Conservation (phyloP, 2,888 invertebrate species). For the Metellina segmentata region DNA sequence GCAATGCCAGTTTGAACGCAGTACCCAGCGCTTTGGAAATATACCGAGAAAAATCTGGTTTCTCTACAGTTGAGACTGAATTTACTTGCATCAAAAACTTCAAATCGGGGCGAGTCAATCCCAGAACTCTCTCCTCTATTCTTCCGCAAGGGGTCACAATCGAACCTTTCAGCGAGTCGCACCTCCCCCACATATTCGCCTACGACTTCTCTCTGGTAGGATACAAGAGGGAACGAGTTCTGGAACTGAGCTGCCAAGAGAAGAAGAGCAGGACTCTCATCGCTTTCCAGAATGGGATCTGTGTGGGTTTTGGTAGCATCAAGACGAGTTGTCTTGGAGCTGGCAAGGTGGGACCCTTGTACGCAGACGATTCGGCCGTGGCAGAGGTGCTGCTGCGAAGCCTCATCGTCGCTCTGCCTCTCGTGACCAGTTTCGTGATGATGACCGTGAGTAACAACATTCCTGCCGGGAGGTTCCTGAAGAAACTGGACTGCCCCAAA, state of each 20-base stretch:
- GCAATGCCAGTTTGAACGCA: constrained; percentile 39
- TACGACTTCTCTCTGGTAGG: constrained; percentile 24
- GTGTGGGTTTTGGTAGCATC: constrained; percentile 38
- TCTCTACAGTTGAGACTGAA: constrained; percentile 14
- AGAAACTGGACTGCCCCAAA: constrained; percentile 12
- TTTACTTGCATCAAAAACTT: background rate
- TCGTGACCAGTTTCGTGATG: constrained; percentile 19
- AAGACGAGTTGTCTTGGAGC: constrained; percentile 6
- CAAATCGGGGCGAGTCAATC: background rate
- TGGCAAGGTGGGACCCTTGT: constrained; percentile 53
- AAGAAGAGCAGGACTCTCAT: constrained; percentile 34
- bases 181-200: constrained; percentile 19
- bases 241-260: constrained; percentile 21
- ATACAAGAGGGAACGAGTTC: constrained; percentile 24
- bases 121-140: background rate
- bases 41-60: constrained; percentile 54
- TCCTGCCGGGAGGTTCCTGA: background rate
- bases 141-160: background rate
- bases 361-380: constrained; percentile 53
- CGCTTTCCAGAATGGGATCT: constrained; percentile 40
- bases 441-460: constrained; percentile 30
- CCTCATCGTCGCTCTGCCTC: constrained; percentile 4
- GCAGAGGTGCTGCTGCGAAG: constrained; percentile 50
- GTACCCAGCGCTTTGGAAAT: constrained; percentile 17
- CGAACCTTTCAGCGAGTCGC: background rate